Conservation (phyloP, 2,888 invertebrate species). For the Exephanes ischioxanthus region DNA sequence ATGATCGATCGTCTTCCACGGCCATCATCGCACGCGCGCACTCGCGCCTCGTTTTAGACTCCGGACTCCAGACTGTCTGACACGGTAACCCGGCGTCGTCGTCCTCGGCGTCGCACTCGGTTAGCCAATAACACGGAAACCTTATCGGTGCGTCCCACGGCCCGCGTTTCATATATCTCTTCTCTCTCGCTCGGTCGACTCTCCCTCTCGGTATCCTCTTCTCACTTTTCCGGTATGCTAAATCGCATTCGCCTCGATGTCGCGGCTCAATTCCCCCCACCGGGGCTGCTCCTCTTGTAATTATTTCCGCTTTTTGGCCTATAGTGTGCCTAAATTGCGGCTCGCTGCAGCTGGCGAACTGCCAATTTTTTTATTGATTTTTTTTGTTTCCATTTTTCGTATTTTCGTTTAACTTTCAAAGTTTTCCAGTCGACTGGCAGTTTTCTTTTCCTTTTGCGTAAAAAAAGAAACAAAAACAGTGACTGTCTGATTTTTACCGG, state of each 20-base stretch:
- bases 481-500: too few species aligned
- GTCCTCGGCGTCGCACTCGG: slow-evolving; percentile 71
- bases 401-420: too few species aligned
- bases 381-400: too few species aligned
- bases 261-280: slow-evolving; percentile 48
- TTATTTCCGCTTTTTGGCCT: background rate
- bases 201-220: slow-evolving; percentile 25
- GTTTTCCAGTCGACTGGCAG: background rate
- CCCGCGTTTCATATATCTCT: slow-evolving; percentile 42
- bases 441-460: background rate
- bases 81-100: slow-evolving; percentile 78
- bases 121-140: slow-evolving; percentile 79
- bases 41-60: slow-evolving; percentile 63
- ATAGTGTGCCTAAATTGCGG: too few species aligned
- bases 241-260: slow-evolving; percentile 73
- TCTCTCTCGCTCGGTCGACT: slow-evolving; percentile 7
- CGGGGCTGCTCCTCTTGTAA: background rate
- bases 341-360: too few species aligned
- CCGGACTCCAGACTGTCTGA: slow-evolving; percentile 78
- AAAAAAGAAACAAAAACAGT: background rate
- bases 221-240: slow-evolving; percentile 69
- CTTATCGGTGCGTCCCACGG: slow-evolving; percentile 72
- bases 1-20: slow-evolving; percentile 50
- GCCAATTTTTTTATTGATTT: too few species aligned
- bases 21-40: slow-evolving; percentile 46